phyloP scores from a whole-genome alignment of 2,888 invertebrate species.

The Sepiola atlantica region DNA sequence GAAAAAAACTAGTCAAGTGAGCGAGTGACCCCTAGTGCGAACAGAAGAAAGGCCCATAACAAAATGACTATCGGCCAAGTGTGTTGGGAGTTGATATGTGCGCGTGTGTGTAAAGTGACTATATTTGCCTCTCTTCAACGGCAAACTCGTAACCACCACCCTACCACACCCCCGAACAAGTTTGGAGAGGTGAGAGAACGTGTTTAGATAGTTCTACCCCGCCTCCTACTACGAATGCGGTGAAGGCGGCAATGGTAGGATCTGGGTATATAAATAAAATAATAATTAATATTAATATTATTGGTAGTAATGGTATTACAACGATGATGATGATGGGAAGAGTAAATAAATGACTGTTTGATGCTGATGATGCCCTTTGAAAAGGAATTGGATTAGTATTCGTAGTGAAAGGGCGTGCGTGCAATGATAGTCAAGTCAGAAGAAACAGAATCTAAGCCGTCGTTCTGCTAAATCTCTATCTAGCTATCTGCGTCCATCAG shows the following conservation, averaged over 20 bases:
- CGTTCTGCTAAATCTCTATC: not conserved
- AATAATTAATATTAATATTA: not conserved
- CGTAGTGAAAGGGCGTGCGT: not conserved
- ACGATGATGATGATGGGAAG: no score
- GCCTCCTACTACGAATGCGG: not conserved
- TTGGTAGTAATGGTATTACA: not conserved
- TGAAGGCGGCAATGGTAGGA: not conserved
- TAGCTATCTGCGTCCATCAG: no score
- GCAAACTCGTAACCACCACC: not conserved
- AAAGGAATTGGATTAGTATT: not conserved
- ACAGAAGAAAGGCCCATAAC: not conserved
- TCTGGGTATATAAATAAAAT: not conserved
- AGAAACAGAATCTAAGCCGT: not conserved
- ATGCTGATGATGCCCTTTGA: conserved; percentile 15
- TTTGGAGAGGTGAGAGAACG: conserved; percentile 1
- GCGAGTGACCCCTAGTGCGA: conserved; percentile 4
- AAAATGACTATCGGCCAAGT: not conserved
- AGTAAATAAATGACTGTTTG: not conserved
- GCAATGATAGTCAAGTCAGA: not conserved
- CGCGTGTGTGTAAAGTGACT: no score
- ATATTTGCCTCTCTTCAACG: no score
- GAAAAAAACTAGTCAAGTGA: not conserved
- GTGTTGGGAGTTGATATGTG: no score
- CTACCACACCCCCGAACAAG: not conserved
- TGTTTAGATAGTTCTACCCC: not conserved